Evolutionary conservation across 35 echinoderm and acorn worm genomes (phyloP).

Genomic region (Heliocidaris erythrogramma): DNA sequence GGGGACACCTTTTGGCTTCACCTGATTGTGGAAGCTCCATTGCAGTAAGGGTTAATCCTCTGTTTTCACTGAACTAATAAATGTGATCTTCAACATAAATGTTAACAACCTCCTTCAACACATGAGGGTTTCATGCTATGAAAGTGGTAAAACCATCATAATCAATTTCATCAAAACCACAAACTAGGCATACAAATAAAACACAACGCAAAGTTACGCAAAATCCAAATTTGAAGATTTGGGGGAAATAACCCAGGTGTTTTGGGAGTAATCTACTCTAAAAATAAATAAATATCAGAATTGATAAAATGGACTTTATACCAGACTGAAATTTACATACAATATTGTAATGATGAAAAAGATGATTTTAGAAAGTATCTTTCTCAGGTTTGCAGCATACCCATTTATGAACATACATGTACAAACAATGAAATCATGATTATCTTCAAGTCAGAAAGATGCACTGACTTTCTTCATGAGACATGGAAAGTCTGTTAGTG

Average conservation of each 20-base stretch:
- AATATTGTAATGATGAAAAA: not conserved
- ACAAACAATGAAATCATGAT: too few species aligned
- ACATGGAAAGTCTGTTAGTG: too few species aligned
- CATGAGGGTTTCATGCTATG: not conserved
- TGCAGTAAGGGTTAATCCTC: not conserved
- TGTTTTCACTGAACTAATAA: not conserved
- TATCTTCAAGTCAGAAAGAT: too few species aligned
- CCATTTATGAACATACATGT: too few species aligned
- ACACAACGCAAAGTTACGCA: not conserved
- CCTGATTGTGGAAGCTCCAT: too few species aligned
- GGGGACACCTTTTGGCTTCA: too few species aligned
- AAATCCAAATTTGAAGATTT: not conserved
- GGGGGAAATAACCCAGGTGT: not conserved
- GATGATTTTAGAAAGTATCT: not conserved
- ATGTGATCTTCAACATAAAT: not conserved
- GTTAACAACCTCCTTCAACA: not conserved
- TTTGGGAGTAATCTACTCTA: not conserved
- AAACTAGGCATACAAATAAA: not conserved
- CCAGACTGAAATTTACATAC: not conserved
- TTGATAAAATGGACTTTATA: not conserved
- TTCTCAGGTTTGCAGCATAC: too few species aligned
- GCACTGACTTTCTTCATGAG: too few species aligned
- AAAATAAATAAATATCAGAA: not conserved
- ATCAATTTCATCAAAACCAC: not conserved
- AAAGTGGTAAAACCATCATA: not conserved